Evolutionary conservation across 2,797 vertebrate species (phyloP).

Genomic region (Liasis olivaceus): DNA sequence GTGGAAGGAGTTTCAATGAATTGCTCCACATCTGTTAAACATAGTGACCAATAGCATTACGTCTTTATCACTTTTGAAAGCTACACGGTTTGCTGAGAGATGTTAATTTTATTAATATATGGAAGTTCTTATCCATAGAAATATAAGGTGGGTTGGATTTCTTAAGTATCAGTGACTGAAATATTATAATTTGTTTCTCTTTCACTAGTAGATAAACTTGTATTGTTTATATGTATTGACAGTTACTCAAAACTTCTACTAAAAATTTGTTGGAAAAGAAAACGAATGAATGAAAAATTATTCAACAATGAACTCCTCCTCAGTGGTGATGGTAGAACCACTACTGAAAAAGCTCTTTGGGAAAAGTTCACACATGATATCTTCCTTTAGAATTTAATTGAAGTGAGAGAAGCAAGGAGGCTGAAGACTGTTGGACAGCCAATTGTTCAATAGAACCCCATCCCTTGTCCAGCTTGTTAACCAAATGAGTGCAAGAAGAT

Average conservation of each 20-base stretch:
- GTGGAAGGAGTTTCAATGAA: not conserved
- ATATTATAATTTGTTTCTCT: constrained; percentile 14
- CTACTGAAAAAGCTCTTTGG: not conserved
- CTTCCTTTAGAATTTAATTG: not conserved
- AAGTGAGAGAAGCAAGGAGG: not conserved
- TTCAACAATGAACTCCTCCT: not conserved
- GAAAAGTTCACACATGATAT: not conserved
- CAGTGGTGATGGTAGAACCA: not conserved
- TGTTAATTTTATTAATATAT: not conserved
- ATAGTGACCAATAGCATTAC: not conserved
- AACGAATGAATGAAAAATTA: not conserved
- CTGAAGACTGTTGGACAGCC: not conserved
- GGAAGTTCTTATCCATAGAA: not conserved
- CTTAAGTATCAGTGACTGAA: not conserved
- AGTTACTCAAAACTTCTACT: not conserved
- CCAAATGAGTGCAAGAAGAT: not conserved
- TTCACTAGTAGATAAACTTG: constrained; percentile 28
- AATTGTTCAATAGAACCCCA: not conserved
- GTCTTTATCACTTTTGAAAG: not conserved
- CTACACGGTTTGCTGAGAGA: not conserved
- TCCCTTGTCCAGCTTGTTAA: not conserved
- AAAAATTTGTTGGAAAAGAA: not conserved
- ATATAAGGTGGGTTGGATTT: not conserved
- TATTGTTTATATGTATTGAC: constrained; percentile 14
- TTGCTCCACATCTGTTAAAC: not conserved